A percentile compares a stretch with the other conserved stretches of the same genome.
phyloP scores from a whole-genome alignment of 2,797 vertebrate genomes.

The Hydrophis major region DNA sequence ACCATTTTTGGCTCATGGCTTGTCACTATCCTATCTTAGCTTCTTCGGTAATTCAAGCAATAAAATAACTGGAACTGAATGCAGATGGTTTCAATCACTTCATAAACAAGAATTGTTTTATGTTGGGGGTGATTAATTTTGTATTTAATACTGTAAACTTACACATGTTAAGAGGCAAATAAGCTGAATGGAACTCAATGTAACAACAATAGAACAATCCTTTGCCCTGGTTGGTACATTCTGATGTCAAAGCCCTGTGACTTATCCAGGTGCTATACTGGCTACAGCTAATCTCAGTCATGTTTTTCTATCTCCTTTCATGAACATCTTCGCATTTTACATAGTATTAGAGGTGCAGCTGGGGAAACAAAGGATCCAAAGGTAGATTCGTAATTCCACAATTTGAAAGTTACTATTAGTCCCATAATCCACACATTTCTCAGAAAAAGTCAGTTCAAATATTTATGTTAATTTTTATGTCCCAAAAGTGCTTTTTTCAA shows the following conservation, averaged over 20 bases:
- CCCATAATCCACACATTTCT: not conserved
- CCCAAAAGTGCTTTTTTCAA: too few species aligned
- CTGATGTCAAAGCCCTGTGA: not conserved
- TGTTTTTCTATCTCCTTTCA: not conserved
- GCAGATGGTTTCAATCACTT: not conserved
- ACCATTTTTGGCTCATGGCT: not conserved
- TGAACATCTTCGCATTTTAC: not conserved
- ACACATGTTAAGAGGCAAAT: not conserved
- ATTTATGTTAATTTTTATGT: not conserved
- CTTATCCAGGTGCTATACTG: not conserved
- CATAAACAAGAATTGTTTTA: not conserved
- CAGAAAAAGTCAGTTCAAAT: not conserved
- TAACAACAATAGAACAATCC: not conserved
- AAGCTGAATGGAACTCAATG: not conserved
- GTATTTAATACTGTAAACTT: not conserved
- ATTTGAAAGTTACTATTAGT: not conserved
- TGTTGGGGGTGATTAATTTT: not conserved
- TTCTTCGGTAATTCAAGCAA: not conserved
- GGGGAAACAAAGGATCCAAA: not conserved
- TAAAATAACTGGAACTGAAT: not conserved
- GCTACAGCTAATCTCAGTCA: not conserved
- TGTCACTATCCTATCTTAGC: not conserved
- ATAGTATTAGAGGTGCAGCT: not conserved
- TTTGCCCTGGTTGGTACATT: not conserved
- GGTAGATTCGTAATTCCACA: not conserved